Evolutionary conservation across 2,113 vertebrate species (phyloP), one percentile per base, ranked within the genome.

Genomic region (Hyaena hyaena): DNA sequence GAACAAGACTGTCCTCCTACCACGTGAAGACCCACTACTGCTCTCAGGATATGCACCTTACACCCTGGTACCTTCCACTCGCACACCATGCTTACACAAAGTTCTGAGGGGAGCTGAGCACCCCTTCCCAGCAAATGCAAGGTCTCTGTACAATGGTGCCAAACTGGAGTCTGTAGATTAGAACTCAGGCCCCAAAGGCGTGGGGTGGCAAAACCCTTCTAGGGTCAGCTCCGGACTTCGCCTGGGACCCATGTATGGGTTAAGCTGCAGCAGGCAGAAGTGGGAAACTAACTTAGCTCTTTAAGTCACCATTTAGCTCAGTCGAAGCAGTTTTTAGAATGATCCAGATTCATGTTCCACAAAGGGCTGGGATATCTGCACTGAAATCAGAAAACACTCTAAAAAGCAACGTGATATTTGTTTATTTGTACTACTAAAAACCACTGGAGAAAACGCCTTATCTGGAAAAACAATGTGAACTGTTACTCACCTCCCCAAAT

Each of bases 381-480:
- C 7, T 11, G 53, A 81, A 87, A 97, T 88, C 43, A 48, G 71
- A 97, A 96, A 85, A 73, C 24, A 50, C 74, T 63, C 63, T 17
- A 48, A 93, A 90, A 95, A 77, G 89, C 63, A 89, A 93, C 0
- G 8, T 93, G 96, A 84, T 96, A 80, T 66, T 88, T 97, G 89
- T 88, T 84, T 89, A 97, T 91, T 83, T 97, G n/a, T 71, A 73
- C 96, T 76, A 77, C 21, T 35, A 50, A 48, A 93, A 95, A 53
- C 79, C 92, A 82, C 24, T 69, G 58, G 48, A 95, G 97, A 97
- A 98, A 97, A 23, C 0, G 43, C 97, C 90, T 74, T 96, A 39
- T 95, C 92, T 45, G 26, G 94, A 81, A 97, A 95, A 98, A 77
- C 92, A 97, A 97, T 97, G 68, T 28, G 69, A 96, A 1, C 24